Conservation (phyloP, 2,797 vertebrate species). For the Petrocephalus sullivani region DNA sequence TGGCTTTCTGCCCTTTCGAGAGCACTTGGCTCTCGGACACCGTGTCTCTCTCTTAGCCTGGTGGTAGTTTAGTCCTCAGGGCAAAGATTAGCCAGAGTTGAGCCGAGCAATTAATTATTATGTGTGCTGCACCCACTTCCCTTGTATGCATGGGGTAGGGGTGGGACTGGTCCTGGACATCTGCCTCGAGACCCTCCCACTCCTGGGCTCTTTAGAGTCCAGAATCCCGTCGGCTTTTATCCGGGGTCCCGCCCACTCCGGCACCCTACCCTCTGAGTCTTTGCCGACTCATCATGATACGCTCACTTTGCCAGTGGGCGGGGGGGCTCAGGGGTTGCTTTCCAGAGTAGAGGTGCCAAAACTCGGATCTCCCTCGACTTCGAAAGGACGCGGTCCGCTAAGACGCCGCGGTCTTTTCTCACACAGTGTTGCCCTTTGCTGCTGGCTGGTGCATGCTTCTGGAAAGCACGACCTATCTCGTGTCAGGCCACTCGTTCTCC, state of each 20-base stretch:
- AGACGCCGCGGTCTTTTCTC: not conserved
- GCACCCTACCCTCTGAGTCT: not conserved
- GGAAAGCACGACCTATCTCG: not conserved
- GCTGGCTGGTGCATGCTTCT: not conserved
- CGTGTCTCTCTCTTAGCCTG: not conserved
- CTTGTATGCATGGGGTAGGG: not conserved
- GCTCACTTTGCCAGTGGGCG: not conserved
- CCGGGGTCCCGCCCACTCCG: not conserved
- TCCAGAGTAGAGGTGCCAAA: not conserved
- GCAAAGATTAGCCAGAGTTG: not conserved
- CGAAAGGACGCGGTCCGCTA: not conserved
- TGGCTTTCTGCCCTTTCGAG: not conserved
- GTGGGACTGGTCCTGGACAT: not conserved
- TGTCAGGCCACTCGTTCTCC: not conserved
- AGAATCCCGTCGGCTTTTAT: not conserved
- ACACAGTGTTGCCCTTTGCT: not conserved
- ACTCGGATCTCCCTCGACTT: not conserved
- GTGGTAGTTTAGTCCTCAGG: not conserved
- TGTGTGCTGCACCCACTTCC: not conserved
- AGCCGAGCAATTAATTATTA: not conserved
- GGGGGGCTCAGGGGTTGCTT: not conserved
- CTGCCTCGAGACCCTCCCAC: conserved; percentile 3
- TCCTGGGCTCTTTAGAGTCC: not conserved
- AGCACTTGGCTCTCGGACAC: not conserved
- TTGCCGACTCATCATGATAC: not conserved